phyloP scores from a whole-genome alignment of 2,797 vertebrate species.

The Coccyzus lansbergi region DNA sequence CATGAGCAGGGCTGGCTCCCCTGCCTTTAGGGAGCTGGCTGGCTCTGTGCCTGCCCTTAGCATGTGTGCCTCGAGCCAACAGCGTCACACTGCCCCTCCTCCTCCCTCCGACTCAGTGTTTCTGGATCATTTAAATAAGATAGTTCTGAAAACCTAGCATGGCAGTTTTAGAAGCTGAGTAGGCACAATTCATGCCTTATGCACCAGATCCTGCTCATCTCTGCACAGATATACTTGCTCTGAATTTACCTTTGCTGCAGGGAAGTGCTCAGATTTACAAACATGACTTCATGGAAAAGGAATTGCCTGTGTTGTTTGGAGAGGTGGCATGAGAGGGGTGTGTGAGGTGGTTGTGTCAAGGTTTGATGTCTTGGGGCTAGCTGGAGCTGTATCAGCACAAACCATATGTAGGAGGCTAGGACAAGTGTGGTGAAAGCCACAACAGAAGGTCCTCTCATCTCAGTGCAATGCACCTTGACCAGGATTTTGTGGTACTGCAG shows the following conservation, averaged over 20 bases:
- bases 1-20: neutral
- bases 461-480: neutral
- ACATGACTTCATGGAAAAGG: neutral
- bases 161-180: neutral
- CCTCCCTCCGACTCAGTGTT: neutral
- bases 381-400: neutral
- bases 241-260: neutral
- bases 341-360: neutral
- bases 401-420: neutral
- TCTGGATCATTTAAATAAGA: neutral
- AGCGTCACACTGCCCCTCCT: neutral
- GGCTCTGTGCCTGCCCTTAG: slow-evolving; percentile 6
- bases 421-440: neutral
- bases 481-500: neutral
- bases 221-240: neutral
- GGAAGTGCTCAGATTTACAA: neutral
- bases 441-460: neutral
- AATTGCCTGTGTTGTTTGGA: neutral
- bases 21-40: neutral
- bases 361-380: neutral
- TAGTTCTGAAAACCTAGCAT: neutral
- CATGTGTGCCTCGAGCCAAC: neutral
- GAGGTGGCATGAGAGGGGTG: neutral
- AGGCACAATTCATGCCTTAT: neutral
- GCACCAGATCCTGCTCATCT: neutral